Evolutionary conservation across 2,888 invertebrate genomes (phyloP).

Genomic region (Monochamus alternatus): DNA sequence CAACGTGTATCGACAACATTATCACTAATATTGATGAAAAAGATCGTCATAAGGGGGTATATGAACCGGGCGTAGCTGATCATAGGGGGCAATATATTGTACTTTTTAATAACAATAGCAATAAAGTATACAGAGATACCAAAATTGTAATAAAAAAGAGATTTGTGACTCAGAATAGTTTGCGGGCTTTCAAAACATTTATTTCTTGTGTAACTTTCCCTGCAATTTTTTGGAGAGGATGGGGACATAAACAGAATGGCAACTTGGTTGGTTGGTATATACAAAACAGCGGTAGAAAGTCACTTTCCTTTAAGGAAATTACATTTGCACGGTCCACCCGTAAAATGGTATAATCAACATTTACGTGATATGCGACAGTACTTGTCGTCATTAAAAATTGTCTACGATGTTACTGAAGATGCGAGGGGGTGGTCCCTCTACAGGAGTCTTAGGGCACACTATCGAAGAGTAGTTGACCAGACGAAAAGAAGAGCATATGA

Average conservation of each 20-base stretch:
- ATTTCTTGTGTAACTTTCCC: conserved; percentile 13
- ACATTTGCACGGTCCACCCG: not conserved
- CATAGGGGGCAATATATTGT: conserved; percentile 8
- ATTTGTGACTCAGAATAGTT: conserved; percentile 20
- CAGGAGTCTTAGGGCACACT: not conserved
- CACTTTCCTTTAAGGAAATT: not conserved
- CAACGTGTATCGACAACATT: conserved; percentile 20
- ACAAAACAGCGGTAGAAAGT: conserved; percentile 1
- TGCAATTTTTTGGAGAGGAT: not conserved
- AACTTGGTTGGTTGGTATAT: not conserved
- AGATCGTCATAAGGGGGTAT: conserved; percentile 16
- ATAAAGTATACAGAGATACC: not conserved
- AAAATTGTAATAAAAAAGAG: conserved; percentile 8
- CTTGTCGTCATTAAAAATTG: conserved; percentile 1
- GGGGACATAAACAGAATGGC: not conserved
- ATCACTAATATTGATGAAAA: conserved; percentile 21
- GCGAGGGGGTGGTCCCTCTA: not conserved
- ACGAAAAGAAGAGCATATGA: conserved; percentile 2
- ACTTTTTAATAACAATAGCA: conserved; percentile 1
- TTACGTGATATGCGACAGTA: not conserved
- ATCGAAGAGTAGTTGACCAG: not conserved
- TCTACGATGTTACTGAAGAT: not conserved
- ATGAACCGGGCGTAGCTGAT: conserved; percentile 4
- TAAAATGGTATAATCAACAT: not conserved
- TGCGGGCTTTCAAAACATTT: conserved; percentile 16